These are phyloP conservation scores for Gila orcuttii DNA, from an alignment of 2,113 vertebrate species.

Conservation along the genomic window DNA sequence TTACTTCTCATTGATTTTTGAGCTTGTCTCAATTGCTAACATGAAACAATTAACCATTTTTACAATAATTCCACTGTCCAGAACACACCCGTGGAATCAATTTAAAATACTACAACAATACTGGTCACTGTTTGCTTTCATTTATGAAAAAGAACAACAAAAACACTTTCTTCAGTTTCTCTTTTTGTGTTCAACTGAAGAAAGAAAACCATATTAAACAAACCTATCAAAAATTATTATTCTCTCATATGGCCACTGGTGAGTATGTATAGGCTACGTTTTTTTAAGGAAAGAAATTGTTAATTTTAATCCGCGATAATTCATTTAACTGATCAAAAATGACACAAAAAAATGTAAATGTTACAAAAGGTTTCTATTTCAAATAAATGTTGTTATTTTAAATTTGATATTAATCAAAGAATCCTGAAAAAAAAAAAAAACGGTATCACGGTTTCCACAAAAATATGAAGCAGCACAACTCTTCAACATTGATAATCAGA, in stretches of 20 bases:
- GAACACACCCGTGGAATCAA: neutral
- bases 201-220: neutral
- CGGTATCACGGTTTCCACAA: no score
- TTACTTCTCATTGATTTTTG: neutral
- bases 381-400: neutral
- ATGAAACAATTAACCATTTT: neutral
- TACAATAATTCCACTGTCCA: neutral
- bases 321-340: no score
- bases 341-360: neutral
- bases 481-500: neutral
- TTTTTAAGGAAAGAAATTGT: neutral
- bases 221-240: neutral
- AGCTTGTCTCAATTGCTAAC: neutral
- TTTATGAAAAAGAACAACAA: neutral
- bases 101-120: neutral
- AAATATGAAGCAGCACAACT: neutral
- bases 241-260: neutral
- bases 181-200: neutral
- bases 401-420: neutral
- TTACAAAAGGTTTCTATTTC: neutral
- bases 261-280: neutral
- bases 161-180: neutral
- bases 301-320: neutral
- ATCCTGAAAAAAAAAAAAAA: neutral
- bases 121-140: neutral